phyloP scores from a whole-genome alignment of 1,140 invertebrate species.

The Ostrea edulis region DNA sequence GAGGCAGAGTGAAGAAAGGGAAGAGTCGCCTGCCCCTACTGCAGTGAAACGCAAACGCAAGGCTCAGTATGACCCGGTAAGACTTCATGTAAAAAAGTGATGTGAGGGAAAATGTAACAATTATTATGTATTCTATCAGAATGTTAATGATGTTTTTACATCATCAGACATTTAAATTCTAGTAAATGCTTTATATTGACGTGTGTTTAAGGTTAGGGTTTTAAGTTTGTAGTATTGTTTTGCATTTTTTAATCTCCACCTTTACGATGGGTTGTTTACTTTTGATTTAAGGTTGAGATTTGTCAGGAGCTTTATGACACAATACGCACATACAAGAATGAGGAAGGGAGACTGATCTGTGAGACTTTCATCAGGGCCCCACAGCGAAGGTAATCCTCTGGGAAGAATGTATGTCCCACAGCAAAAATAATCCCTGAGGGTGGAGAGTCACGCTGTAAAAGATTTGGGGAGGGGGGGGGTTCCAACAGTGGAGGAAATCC shows the following conservation, averaged over 20 bases:
- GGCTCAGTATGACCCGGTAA: constrained; percentile 76
- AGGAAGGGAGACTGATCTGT: constrained; percentile 93
- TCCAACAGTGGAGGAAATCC: too few species aligned
- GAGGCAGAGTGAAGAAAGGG: constrained; percentile 61
- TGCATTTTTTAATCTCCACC: too few species aligned
- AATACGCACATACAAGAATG: constrained; percentile 93
- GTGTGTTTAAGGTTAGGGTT: too few species aligned
- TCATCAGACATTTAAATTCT: too few species aligned
- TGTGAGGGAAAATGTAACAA: too few species aligned
- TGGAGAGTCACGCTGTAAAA: not conserved
- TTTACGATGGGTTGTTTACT: not conserved
- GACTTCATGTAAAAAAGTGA: constrained; percentile 28
- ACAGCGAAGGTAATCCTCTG: constrained; percentile 85
- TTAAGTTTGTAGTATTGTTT: too few species aligned
- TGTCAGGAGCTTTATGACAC: constrained; percentile 96
- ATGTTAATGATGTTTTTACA: too few species aligned
- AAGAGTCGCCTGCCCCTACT: constrained; percentile 65
- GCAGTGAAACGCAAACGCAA: constrained; percentile 65
- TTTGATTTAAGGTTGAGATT: constrained; percentile 83
- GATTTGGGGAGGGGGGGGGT: not conserved
- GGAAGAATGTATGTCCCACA: not conserved
- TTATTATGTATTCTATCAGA: too few species aligned
- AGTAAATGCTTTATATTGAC: too few species aligned
- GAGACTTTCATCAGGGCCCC: constrained; percentile 96
- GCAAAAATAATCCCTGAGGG: not conserved